These are phyloP conservation scores for Chymomyza procnemis DNA, from an alignment of 2,888 invertebrate genomes.

Conservation along the genomic window DNA sequence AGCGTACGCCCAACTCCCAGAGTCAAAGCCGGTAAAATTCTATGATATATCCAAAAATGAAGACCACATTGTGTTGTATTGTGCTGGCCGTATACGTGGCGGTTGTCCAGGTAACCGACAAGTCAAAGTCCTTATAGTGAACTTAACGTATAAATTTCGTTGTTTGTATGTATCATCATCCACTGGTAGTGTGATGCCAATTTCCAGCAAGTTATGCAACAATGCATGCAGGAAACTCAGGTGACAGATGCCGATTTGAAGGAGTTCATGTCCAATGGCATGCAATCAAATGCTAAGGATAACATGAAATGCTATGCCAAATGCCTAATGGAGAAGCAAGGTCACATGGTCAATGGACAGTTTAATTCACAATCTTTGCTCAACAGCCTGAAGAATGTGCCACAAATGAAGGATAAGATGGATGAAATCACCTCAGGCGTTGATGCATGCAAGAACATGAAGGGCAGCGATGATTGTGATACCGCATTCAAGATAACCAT, in stretches of 20 bases:
- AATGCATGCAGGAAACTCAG: slow-evolving; percentile 57
- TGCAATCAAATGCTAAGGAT: slow-evolving; percentile 48
- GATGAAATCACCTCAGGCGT: slow-evolving; percentile 55
- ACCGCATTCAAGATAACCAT: slow-evolving; percentile 68
- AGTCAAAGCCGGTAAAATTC: neutral
- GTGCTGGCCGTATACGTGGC: slow-evolving; percentile 39
- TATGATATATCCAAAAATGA: slow-evolving; percentile 42
- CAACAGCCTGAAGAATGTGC: slow-evolving; percentile 39
- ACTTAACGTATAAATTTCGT: too few relatives aligned
- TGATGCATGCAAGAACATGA: slow-evolving; percentile 61
- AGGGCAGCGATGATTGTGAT: slow-evolving; percentile 70
- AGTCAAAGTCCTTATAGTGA: neutral
- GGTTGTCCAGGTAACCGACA: slow-evolving; percentile 51
- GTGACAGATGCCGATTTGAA: slow-evolving; percentile 53
- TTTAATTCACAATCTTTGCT: slow-evolving; percentile 54
- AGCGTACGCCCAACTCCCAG: slow-evolving; percentile 7
- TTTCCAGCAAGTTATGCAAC: slow-evolving; percentile 53
- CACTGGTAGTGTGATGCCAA: slow-evolving; percentile 54
- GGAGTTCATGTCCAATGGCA: slow-evolving; percentile 45
- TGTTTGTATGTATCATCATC: too few relatives aligned
- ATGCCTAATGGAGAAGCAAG: slow-evolving; percentile 73
- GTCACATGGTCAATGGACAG: slow-evolving; percentile 60
- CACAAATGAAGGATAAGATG: slow-evolving; percentile 55
- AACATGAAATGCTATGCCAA: slow-evolving; percentile 69
- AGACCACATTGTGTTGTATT: slow-evolving; percentile 41